A percentile compares a stretch with the other conserved stretches of the same genome.
Evolutionary conservation across 2,797 vertebrate genomes (phyloP).

Genomic region (Cynopterus sphinx): DNA sequence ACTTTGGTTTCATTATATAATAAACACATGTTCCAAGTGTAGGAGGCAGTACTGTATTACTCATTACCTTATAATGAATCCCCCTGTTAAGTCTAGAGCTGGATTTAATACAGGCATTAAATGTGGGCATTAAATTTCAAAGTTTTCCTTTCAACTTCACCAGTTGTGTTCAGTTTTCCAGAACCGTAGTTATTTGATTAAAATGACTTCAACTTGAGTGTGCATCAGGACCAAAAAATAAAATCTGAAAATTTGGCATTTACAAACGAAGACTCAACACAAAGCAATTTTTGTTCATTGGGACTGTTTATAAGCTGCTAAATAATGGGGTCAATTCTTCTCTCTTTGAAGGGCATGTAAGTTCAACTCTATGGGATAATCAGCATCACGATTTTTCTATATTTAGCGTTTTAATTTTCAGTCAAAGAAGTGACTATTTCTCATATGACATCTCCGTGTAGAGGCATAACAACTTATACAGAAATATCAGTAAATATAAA

Average conservation of each 20-base stretch:
- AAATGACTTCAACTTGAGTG: conserved; percentile 2
- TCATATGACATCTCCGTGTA: background rate
- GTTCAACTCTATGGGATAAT: background rate
- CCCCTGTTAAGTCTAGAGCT: background rate
- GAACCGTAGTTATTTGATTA: conserved; percentile 38
- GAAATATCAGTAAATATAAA: background rate
- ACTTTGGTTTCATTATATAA: background rate
- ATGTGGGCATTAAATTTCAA: background rate
- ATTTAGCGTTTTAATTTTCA: conserved; percentile 20
- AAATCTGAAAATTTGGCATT: conserved; percentile 33
- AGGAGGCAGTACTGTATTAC: background rate
- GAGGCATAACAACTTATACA: background rate
- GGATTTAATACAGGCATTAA: conserved; percentile 13
- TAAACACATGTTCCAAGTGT: background rate
- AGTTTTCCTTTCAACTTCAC: conserved; percentile 8
- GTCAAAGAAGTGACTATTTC: background rate
- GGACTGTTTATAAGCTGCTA: background rate
- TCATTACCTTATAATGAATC: background rate
- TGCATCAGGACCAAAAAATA: conserved; percentile 3
- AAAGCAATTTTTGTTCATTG: background rate
- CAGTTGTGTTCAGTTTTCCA: background rate
- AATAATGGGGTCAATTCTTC: conserved; percentile 21
- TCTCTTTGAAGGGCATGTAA: background rate
- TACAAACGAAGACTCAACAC: conserved; percentile 3
- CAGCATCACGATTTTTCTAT: background rate